Percentiles rank a stretch among this genome's conserved stretches.
phyloP scores from a whole-genome alignment of 2,113 vertebrate species.

The Columba janthina region DNA sequence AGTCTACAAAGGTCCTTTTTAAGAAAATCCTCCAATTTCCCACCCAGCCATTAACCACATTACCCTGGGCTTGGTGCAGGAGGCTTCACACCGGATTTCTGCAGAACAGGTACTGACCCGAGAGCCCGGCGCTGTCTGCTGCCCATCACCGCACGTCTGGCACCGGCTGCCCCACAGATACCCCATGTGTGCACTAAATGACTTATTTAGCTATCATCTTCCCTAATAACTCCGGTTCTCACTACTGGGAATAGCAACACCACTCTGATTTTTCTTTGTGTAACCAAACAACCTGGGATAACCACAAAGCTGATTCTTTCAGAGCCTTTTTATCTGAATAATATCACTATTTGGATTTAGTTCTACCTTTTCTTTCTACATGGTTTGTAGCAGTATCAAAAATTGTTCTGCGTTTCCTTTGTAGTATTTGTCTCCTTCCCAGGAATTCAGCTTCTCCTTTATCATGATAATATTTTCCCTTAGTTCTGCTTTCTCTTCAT shows the following conservation, averaged over 20 bases:
- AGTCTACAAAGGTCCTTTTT: neutral
- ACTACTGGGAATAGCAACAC: neutral
- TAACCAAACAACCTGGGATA: neutral
- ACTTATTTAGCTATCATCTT: neutral
- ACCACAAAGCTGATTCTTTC: neutral
- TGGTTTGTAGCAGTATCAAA: neutral
- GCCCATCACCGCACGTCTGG: neutral
- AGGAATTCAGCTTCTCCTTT: neutral
- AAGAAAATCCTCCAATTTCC: neutral
- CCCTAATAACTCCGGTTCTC: neutral
- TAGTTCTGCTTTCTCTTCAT: neutral
- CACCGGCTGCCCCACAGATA: neutral
- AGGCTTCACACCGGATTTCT: neutral
- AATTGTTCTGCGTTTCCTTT: neutral
- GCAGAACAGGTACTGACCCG: rapidly evolving
- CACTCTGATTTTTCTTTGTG: neutral
- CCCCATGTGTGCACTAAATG: neutral
- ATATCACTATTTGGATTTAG: neutral
- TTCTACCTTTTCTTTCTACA: neutral
- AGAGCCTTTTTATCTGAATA: neutral
- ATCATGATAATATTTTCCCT: neutral
- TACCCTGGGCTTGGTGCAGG: neutral
- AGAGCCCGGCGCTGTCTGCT: neutral
- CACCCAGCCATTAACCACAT: neutral
- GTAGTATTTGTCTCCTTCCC: neutral